Conservation (phyloP, 1,140 invertebrate species). For the Calycopis cecrops region DNA sequence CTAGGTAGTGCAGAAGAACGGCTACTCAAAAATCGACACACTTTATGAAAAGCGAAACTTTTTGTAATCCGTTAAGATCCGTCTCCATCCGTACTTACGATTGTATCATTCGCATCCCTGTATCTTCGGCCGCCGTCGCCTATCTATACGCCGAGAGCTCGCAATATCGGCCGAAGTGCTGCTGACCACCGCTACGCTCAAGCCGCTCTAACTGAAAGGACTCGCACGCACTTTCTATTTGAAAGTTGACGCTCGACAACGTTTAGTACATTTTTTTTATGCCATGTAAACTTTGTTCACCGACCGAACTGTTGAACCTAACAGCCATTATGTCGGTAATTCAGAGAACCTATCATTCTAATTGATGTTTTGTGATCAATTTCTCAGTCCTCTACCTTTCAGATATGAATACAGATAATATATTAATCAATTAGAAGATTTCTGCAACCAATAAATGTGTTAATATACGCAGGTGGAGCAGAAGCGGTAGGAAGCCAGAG, state of each 20-base stretch:
- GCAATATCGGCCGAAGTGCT: conserved; percentile 7
- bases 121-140: conserved; percentile 28
- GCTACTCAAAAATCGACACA: background rate
- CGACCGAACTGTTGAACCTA: conserved; percentile 26
- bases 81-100: conserved; percentile 42
- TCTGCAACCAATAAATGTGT: conserved; percentile 27
- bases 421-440: conserved; percentile 12
- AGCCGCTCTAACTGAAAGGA: conserved; percentile 30
- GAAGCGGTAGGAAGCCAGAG: conserved; percentile 14
- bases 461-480: conserved; percentile 21
- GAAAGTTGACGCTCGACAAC: conserved; percentile 30
- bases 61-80: conserved; percentile 16
- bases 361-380: conserved; percentile 6
- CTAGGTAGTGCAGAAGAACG: background rate
- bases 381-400: conserved; percentile 63
- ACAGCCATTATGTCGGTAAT: conserved; percentile 18
- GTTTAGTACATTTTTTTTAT: conserved; percentile 14
- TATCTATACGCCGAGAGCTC: conserved; percentile 43
- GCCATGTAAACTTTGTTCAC: conserved; percentile 2
- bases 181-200: conserved; percentile 40
- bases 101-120: conserved; percentile 25
- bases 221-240: conserved; percentile 32
- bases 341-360: conserved; percentile 43
- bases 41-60: background rate
- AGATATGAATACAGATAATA: conserved; percentile 55